Evolutionary conservation across 2,888 invertebrate species (phyloP).

Genomic region (Tenthredo distinguenda): DNA sequence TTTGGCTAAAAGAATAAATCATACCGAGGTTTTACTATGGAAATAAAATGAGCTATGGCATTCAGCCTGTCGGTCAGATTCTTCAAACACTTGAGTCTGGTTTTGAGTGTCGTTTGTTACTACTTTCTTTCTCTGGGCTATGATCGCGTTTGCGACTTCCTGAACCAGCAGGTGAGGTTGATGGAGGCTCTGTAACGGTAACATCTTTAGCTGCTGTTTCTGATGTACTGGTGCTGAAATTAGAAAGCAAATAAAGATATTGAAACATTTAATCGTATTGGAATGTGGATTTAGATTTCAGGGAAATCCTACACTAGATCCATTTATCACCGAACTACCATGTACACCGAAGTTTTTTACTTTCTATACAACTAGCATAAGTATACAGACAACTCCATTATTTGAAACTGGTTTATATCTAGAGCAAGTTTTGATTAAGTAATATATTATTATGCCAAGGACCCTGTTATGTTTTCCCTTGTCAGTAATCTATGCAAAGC

Average conservation of each 20-base stretch:
- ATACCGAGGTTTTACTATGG: constrained; percentile 31
- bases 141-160: constrained; percentile 71
- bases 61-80: constrained; percentile 32
- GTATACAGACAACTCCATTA: neutral
- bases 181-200: constrained; percentile 34
- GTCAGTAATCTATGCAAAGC: neutral
- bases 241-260: constrained; percentile 18
- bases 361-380: neutral
- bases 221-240: constrained; percentile 46
- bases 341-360: neutral
- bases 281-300: neutral
- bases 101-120: constrained; percentile 69
- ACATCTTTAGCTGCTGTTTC: constrained; percentile 32
- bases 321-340: constrained; percentile 6
- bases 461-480: neutral
- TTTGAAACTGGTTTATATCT: constrained; percentile 24
- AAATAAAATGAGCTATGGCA: constrained; percentile 48
- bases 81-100: constrained; percentile 65
- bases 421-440: neutral
- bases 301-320: constrained; percentile 5
- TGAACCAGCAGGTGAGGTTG: constrained; percentile 51
- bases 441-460: neutral
- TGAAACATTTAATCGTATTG: neutral
- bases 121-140: constrained; percentile 66
- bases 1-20: neutral